Evolutionary conservation across 2,113 vertebrate species (phyloP), one percentile per base, ranked within the genome.

Genomic region (Phalacrocorax brasilianus): DNA sequence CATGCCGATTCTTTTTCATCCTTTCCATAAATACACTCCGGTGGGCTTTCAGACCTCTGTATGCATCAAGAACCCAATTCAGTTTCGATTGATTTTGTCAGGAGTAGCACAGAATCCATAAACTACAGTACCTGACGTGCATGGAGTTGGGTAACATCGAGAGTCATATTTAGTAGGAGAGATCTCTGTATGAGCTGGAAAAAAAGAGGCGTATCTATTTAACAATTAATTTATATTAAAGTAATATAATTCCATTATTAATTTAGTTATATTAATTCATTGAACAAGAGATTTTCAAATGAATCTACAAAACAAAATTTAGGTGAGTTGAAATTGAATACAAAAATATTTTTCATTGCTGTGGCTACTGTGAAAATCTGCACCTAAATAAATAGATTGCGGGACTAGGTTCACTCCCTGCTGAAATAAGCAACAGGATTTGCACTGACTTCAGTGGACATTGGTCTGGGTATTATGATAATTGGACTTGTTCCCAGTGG

Each of bases 61-160:
- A 35, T 50, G 32, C 67, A 27, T 76, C 5, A 5, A 92, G 66
- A 87, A 81, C n/a, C 23, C 50, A 58, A 62, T 93, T 49, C 45
- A 73, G n/a, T 76, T 95, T 70, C 71, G 81, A 76, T 35, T 91
- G 92, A 79, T 89, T 94, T 79, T 84, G 62, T 26, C 49, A 74
- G 86, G 50, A 89, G 27, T 44, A 78, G 61, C 52, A 49, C 35
- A 63, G 80, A 86, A 81, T 86, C 56, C 45, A 38, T 75, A 79
- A 92, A 79, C 21, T n/a, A 22, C 9, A 32, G 22, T 59, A 82
- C 49, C 32, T 95, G 88, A 75, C 33, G 4, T 33, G 61, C 47
- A 40, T 81, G 44, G 40, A 26, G 18, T 5, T 83, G n/a, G 12
- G n/a, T 44, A 63, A 75, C 26, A 49, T 9, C 32, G 42, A 50